Evolutionary conservation across 2,888 invertebrate genomes (phyloP).

Genomic region (Hypomecis punctinalis): DNA sequence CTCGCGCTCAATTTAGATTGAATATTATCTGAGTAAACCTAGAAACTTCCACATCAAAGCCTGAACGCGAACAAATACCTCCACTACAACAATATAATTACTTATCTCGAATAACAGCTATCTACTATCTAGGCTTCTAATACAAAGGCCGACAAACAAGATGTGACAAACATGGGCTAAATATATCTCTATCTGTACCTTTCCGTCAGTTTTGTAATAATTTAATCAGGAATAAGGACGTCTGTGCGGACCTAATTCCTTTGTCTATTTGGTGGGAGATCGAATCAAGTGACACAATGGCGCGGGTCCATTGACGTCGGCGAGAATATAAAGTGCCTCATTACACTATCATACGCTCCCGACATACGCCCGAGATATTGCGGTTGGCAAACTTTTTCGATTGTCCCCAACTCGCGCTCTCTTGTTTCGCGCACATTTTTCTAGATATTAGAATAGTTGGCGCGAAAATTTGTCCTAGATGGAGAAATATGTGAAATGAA

Average conservation of each 20-base stretch:
- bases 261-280: conserved; percentile 49
- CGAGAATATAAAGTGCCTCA: conserved; percentile 55
- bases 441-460: conserved; percentile 14
- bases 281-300: conserved; percentile 53
- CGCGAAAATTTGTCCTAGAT: conserved; percentile 3
- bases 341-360: conserved; percentile 48
- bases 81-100: no score
- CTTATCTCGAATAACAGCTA: no score
- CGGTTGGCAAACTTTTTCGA: conserved; percentile 12
- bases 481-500: neutral
- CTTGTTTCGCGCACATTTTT: conserved; percentile 1
- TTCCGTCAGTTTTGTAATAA: conserved; percentile 15
- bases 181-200: neutral
- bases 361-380: conserved; percentile 16
- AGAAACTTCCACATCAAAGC: no score
- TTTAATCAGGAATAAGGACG: conserved; percentile 22
- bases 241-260: conserved; percentile 34
- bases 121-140: no score
- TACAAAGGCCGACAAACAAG: no score
- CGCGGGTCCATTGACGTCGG: conserved; percentile 40
- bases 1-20: no score
- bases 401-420: neutral
- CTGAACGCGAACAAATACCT: no score
- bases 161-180: no score
- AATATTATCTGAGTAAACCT: no score